Percentiles rank a stretch among this genome's conserved stretches.
These are phyloP conservation scores for Hydropsyche betteni DNA, from an alignment of 2,888 invertebrate species.

Conservation along the genomic window DNA sequence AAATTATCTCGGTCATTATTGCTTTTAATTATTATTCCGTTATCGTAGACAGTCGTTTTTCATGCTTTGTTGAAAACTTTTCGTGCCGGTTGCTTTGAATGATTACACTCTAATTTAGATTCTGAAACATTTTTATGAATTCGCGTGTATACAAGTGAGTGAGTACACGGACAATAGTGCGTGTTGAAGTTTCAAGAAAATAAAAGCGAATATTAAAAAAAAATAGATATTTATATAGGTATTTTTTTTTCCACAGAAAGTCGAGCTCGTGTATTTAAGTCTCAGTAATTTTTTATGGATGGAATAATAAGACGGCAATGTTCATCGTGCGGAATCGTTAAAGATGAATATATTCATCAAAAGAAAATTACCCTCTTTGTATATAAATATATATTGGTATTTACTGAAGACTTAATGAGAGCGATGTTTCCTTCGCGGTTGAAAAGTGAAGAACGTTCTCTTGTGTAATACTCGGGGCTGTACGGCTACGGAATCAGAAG, in stretches of 20 bases:
- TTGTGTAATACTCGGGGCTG: not conserved
- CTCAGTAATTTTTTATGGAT: too few species aligned
- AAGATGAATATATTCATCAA: slow-evolving; percentile 12
- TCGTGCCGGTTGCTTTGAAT: slow-evolving; percentile 16
- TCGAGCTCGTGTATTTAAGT: too few species aligned
- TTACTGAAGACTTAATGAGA: slow-evolving; percentile 22
- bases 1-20: slow-evolving; percentile 37
- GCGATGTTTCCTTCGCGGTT: slow-evolving; percentile 13
- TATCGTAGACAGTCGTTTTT: slow-evolving; percentile 33
- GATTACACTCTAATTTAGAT: not conserved
- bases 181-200: too few species aligned
- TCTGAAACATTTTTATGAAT: slow-evolving; percentile 6
- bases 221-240: too few species aligned
- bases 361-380: not conserved
- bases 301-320: too few species aligned
- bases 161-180: too few species aligned
- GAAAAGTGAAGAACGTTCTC: slow-evolving; percentile 13
- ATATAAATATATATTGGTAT: slow-evolving; percentile 18
- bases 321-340: not conserved
- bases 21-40: slow-evolving; percentile 35
- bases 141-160: too few species aligned
- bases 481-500: not conserved
- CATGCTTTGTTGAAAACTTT: slow-evolving; percentile 35
- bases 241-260: too few species aligned
- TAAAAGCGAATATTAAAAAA: too few species aligned